phyloP scores from a whole-genome alignment of 2,888 invertebrate genomes.

The Aleiodes testaceus region DNA sequence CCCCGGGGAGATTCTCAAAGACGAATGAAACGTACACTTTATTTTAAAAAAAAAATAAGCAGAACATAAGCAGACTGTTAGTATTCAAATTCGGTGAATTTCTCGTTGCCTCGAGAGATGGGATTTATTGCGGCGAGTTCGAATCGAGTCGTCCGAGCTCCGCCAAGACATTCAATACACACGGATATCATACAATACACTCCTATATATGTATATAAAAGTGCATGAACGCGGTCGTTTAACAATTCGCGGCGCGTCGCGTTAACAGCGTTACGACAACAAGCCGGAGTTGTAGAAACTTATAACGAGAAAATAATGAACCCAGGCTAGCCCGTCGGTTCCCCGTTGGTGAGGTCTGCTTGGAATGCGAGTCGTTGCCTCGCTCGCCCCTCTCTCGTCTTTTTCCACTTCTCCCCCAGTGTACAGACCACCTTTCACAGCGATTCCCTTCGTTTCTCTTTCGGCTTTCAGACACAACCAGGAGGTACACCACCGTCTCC shows the following conservation, averaged over 20 bases:
- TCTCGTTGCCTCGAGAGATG: background rate
- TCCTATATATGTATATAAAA: background rate
- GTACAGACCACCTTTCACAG: constrained; percentile 34
- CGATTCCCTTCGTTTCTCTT: constrained; percentile 29
- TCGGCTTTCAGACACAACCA: background rate
- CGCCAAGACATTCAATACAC: constrained; percentile 7
- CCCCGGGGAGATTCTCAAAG: background rate
- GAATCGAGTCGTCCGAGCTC: background rate
- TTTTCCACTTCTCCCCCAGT: constrained; percentile 29
- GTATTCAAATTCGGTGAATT: no score
- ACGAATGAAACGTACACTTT: background rate
- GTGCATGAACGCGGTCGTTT: constrained; percentile 57
- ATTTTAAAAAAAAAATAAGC: background rate
- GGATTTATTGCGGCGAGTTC: background rate
- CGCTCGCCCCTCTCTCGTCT: constrained; percentile 21
- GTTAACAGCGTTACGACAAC: constrained; percentile 72
- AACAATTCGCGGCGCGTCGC: constrained; percentile 71
- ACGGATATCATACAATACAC: constrained; percentile 2
- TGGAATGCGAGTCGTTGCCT: constrained; percentile 67
- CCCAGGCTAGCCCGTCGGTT: constrained; percentile 67
- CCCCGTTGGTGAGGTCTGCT: constrained; percentile 64
- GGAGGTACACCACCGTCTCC: constrained; percentile 18
- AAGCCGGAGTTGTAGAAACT: constrained; percentile 72
- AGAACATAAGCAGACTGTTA: no score
- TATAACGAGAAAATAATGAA: constrained; percentile 73